A percentile compares a stretch with the other conserved stretches of the same genome.
Conservation (phyloP, 37 sponge, comb jelly and placozoan genomes). For the Crambe crambe region DNA sequence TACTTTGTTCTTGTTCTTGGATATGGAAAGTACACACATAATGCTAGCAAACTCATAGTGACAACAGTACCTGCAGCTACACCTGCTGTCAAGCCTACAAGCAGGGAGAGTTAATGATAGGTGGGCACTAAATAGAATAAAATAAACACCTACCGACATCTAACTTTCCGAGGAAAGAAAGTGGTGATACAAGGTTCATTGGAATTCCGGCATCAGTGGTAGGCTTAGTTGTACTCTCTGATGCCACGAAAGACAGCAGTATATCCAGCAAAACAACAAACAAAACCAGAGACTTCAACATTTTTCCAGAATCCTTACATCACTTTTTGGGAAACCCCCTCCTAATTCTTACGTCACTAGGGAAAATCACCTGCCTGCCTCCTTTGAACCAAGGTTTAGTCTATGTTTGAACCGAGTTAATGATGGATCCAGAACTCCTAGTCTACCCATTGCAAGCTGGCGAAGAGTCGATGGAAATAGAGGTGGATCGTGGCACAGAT, state of each 20-base stretch:
- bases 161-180: neutral
- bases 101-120: too few relatives aligned
- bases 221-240: neutral
- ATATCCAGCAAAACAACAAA: neutral
- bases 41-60: slow-evolving; percentile 14
- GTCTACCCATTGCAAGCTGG: too few relatives aligned
- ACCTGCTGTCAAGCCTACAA: slow-evolving; percentile 44
- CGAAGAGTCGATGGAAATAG: neutral
- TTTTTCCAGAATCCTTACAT: neutral
- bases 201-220: neutral
- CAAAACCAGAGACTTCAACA: neutral
- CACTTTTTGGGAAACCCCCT: too few relatives aligned
- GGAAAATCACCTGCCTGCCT: too few relatives aligned
- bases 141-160: neutral
- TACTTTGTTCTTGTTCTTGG: slow-evolving; percentile 25
- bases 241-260: neutral
- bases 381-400: too few relatives aligned
- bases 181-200: neutral
- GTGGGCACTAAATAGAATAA: slow-evolving; percentile 2
- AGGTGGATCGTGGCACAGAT: too few relatives aligned
- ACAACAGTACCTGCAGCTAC: slow-evolving; percentile 19
- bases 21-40: slow-evolving; percentile 32
- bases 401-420: too few relatives aligned
- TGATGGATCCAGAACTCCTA: too few relatives aligned
- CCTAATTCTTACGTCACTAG: too few relatives aligned